phyloP scores from a whole-genome alignment of 2,797 vertebrate genomes.

The Lithobates pipiens region DNA sequence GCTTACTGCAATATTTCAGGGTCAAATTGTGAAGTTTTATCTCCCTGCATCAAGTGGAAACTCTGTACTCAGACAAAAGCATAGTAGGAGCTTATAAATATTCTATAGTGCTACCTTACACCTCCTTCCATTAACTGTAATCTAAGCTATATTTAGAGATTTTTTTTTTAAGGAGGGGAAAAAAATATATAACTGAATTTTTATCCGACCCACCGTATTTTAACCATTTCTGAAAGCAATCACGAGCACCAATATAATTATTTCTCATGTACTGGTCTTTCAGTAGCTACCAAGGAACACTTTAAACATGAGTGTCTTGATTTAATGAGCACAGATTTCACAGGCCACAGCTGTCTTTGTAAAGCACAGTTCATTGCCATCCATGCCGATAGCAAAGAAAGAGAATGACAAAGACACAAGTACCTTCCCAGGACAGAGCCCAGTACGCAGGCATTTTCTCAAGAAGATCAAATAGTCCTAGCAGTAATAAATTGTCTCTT shows the following conservation, averaged over 20 bases:
- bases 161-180: background rate
- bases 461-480: conserved; percentile 51
- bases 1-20: too few relatives aligned
- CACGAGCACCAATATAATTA: conserved; percentile 55
- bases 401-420: conserved; percentile 31
- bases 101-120: conserved; percentile 27
- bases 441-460: conserved; percentile 29
- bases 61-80: conserved; percentile 55
- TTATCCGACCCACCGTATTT: conserved; percentile 31
- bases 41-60: conserved; percentile 27
- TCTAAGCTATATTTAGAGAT: conserved; percentile 6
- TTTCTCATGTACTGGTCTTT: conserved; percentile 62
- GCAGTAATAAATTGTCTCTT: conserved; percentile 14
- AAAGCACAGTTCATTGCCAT: conserved; percentile 41
- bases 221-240: conserved; percentile 8
- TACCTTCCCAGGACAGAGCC: conserved; percentile 34
- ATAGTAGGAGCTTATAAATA: conserved; percentile 54
- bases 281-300: conserved; percentile 54
- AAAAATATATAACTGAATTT: background rate
- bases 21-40: background rate
- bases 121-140: background rate
- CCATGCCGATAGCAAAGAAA: conserved; percentile 39
- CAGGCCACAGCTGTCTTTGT: conserved; percentile 47
- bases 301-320: conserved; percentile 57
- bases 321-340: conserved; percentile 33